Conservation (phyloP, 2,797 vertebrate genomes). For the Anniella stebbinsi region DNA sequence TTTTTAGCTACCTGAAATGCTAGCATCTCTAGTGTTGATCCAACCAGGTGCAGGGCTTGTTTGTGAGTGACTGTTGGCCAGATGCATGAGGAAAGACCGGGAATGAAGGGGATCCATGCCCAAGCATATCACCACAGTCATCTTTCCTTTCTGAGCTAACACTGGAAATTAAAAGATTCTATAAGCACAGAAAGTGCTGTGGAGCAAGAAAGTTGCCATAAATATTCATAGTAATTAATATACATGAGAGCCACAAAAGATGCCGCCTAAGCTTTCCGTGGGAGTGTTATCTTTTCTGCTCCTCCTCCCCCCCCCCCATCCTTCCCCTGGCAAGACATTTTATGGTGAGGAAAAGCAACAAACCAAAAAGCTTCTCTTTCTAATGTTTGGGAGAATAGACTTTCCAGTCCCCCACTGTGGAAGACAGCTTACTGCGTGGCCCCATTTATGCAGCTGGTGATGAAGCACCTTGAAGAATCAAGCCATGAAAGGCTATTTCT, state of each 20-base stretch:
- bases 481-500: not conserved
- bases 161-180: not conserved
- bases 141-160: not conserved
- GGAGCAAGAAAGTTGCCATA: conserved; percentile 52
- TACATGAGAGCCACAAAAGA: conserved; percentile 67
- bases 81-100: not conserved
- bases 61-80: not conserved
- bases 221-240: conserved; percentile 77
- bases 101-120: not conserved
- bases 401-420: accelerated
- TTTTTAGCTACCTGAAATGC: not conserved
- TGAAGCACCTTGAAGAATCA: not conserved
- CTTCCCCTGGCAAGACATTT: not conserved
- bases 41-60: not conserved
- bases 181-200: conserved; percentile 24
- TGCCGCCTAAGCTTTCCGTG: conserved; percentile 25
- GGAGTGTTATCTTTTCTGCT: conserved; percentile 39
- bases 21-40: not conserved
- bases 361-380: not conserved
- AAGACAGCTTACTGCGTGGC: not conserved
- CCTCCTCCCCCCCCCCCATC: not conserved
- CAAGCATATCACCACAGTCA: too few relatives aligned
- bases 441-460: not conserved
- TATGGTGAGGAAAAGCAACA: not conserved
- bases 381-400: not conserved